These are phyloP conservation scores for Idaea straminata DNA, from an alignment of 2,888 invertebrate species.

Conservation along the genomic window DNA sequence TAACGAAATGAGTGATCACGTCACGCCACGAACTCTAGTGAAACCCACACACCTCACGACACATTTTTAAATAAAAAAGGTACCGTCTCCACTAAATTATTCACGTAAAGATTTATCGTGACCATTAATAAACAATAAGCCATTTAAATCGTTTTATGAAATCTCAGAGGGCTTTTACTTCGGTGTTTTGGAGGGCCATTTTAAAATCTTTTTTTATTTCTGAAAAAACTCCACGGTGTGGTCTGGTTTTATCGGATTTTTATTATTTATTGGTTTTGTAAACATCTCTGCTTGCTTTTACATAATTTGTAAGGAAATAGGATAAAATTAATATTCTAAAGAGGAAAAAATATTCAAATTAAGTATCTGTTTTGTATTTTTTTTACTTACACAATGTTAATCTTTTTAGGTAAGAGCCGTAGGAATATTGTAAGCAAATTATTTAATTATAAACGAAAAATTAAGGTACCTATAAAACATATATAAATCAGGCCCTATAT, in stretches of 20 bases:
- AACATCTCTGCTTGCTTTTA: neutral
- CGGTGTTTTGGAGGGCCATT: neutral
- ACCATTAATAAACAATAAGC: conserved; percentile 33
- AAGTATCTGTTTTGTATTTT: neutral
- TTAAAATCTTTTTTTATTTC: conserved; percentile 13
- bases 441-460: too few species aligned
- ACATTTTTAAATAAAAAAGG: conserved; percentile 15
- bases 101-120: conserved; percentile 29
- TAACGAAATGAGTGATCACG: neutral
- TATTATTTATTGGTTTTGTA: neutral
- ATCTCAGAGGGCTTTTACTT: conserved; percentile 12
- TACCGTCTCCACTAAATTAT: conserved; percentile 19
- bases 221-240: neutral
- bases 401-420: too few species aligned
- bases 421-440: too few species aligned
- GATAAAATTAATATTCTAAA: neutral
- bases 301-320: neutral
- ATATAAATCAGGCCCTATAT: too few species aligned
- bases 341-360: neutral
- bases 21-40: neutral
- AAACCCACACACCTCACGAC: neutral
- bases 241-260: neutral
- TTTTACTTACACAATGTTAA: neutral
- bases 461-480: too few species aligned
- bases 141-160: conserved; percentile 26